Base-by-base conservation (phyloP, 2,113 vertebrate species). In the Ia io region DNA sequence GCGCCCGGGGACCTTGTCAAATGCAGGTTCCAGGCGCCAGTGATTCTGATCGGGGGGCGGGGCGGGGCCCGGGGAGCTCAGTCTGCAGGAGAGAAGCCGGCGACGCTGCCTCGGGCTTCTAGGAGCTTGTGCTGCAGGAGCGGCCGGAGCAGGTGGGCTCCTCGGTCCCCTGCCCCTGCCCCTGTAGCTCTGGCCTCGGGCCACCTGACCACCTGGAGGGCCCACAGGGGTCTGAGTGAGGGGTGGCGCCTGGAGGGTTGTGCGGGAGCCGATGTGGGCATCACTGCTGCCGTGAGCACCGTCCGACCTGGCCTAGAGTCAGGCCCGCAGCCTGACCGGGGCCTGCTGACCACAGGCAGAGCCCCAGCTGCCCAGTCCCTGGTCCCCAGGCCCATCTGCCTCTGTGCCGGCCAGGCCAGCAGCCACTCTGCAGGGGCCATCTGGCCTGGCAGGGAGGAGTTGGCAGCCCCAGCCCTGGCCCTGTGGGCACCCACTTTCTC, bases 81-180 rank as follows among this genome's bases (percentile, higher is more conserved):
- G 0, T 28, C 70, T 47, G 28, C 6, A 23, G 61, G 61, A 67
- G 40, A 32, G 47, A 61, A 32, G 37, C 49, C 10, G 18, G 40
- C 2, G n/a, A 12, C 0, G 0, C 13, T 25, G 8, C 9, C 0
- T 1, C 14, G n/a, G 56, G 2, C 65, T 67, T 42, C 8, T 70
- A 3, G 28, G 63, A 63, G 63, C 59, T 42, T 10, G 4, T 69
- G 49, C 17, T 51, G 16, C 5, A 14, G 32, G 49, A 7, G 5
- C 23, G 23, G 23, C 1, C 0, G 23, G 16, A 77, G 51, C 17
- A 5, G 30, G n/a, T 32, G 22, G 16, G 16, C 59, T 59, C 47
- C 74, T 63, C 1, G 0, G 37, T 11, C 35, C 18, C 44, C 30
- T 49, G 65, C 73, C 67, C 18, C 40, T 71, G 83, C 56, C 44